phyloP scores from a whole-genome alignment of 2,888 invertebrate species.

The Geotrupes spiniger region DNA sequence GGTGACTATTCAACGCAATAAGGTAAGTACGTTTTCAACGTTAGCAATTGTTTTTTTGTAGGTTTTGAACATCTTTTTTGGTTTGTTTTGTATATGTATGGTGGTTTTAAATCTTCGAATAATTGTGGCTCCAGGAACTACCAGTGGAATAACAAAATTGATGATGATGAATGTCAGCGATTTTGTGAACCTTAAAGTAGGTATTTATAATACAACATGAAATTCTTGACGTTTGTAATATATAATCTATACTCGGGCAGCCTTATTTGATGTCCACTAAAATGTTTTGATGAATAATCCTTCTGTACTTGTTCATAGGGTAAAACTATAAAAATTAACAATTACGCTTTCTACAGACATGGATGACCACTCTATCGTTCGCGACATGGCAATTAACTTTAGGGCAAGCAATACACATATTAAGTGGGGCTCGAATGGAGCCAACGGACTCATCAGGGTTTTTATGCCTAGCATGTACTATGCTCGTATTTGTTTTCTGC shows the following conservation, averaged over 20 bases:
- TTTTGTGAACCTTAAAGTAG: constrained; percentile 6
- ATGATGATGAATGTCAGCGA: constrained; percentile 2
- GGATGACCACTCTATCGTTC: constrained; percentile 16
- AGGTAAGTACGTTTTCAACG: no score
- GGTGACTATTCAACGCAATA: no score
- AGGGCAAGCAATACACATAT: constrained; percentile 16
- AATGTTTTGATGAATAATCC: no score
- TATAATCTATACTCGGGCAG: no score
- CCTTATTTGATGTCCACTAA: no score
- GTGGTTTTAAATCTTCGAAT: constrained; percentile 1
- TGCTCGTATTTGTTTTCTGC: constrained; percentile 13
- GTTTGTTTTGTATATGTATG: constrained; percentile 6
- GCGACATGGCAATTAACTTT: constrained; percentile 13
- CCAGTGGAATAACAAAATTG: constrained; percentile 6
- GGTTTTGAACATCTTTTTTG: constrained; percentile 5
- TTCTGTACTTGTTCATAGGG: no score
- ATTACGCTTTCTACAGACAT: constrained; percentile 11
- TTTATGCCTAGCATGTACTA: constrained; percentile 13
- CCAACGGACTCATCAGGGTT: constrained; percentile 15
- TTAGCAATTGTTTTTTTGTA: constrained; percentile 1
- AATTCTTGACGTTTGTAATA: no score
- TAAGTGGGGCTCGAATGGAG: constrained; percentile 20
- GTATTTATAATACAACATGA: no score
- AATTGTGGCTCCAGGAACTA: constrained; percentile 5
- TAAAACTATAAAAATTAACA: no score